Base-by-base conservation (phyloP, 2,888 invertebrate genomes). In the Fabriciana adippe region DNA sequence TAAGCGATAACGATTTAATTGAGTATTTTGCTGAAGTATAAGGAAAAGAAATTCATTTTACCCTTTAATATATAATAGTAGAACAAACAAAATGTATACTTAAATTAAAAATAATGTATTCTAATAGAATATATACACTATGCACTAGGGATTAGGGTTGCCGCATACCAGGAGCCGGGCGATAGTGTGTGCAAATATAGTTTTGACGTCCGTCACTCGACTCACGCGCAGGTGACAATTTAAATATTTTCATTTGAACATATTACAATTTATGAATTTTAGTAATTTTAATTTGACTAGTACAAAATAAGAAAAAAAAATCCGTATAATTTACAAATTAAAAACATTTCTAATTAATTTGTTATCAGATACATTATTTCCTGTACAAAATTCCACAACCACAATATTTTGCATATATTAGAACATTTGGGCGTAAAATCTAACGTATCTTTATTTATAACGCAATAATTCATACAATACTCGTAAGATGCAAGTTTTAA, bases 111-210 rank as follows among this genome's bases (percentile, higher is more conserved):
- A 15, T 31, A 3, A 35, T 51, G 51, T 53, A 70, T 76, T 89
- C 87, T 87, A 81, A 70, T 79, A 84, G 83, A 84, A 76, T 72
- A 72, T 61, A 63, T 72, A 78, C 78, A 85, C 89, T 90, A 78
- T 75, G 72, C 53, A 55, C 66, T 21, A 72, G 73, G 81, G 87
- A 88, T 90, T 89, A 89, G 78, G 78, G 75, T 75, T 77, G 84
- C 83, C 79, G 83, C 90, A 89, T 89, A 87, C 88, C 91, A 82
- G 88, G 77, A 88, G 88, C 82, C 67, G 69, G 72, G 75, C 79
- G 91, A 91, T 91, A 91, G 82, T 76, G 78, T 78, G 80, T 79
- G 81, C 87, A 92, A 92, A 92, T 90, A 91, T 78, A 79, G 78
- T 79, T 76, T 78, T 84, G 86, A 86, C 79, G 89, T 89, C 88